Evolutionary conservation across 2,888 invertebrate genomes (phyloP).

Genomic region (Entomobrya proxima): DNA sequence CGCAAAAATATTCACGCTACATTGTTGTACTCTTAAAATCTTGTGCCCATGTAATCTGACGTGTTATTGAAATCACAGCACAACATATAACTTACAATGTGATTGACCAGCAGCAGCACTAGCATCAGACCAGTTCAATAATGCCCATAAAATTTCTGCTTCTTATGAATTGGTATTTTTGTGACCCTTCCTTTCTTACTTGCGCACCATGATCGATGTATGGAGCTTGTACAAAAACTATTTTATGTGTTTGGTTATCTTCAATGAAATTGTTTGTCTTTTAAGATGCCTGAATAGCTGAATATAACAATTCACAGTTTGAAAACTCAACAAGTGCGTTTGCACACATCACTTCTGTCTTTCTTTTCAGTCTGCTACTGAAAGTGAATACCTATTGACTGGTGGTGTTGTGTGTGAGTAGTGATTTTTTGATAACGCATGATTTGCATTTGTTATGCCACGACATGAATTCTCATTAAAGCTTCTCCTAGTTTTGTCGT

Average conservation of each 20-base stretch:
- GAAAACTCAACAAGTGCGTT: neutral
- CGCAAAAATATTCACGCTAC: no score
- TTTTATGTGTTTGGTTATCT: neutral
- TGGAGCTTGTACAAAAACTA: neutral
- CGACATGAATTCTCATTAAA: constrained; percentile 50
- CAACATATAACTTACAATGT: no score
- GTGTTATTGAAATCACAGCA: no score
- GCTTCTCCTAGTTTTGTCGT: neutral
- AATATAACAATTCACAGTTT: neutral
- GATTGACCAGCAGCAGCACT: constrained; percentile 12
- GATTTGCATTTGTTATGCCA: constrained; percentile 51
- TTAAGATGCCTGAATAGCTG: no score
- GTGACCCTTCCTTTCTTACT: neutral
- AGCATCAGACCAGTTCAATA: constrained; percentile 22
- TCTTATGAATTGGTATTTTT: neutral
- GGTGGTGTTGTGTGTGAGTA: constrained; percentile 3
- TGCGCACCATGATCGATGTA: neutral
- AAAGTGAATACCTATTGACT: neutral
- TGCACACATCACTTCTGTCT: neutral
- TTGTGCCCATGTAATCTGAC: no score
- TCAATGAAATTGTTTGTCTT: neutral
- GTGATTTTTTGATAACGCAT: constrained; percentile 35
- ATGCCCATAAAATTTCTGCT: neutral
- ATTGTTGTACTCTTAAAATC: no score
- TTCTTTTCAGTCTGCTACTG: constrained; percentile 24